Conservation (phyloP, 2,888 invertebrate species). For the Abrostola triplasia region DNA sequence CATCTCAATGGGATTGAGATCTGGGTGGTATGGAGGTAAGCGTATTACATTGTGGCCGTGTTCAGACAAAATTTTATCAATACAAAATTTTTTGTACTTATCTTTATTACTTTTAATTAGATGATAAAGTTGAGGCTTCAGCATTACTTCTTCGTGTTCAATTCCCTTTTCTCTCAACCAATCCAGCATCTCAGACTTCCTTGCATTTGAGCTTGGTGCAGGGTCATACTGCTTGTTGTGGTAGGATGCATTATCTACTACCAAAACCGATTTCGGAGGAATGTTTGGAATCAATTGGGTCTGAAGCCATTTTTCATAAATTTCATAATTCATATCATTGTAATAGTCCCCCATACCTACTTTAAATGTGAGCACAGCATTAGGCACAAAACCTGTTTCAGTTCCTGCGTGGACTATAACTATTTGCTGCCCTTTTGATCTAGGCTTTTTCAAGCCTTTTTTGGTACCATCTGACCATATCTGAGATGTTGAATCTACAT, state of each 20-base stretch:
- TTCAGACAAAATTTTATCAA: too few species aligned
- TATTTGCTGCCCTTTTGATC: slow-evolving; percentile 1
- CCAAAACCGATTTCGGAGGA: too few species aligned
- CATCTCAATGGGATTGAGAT: too few species aligned
- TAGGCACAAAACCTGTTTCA: not conserved
- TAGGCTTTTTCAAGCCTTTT: not conserved
- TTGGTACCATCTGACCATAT: not conserved
- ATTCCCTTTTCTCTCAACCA: slow-evolving; percentile 15
- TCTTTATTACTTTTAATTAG: slow-evolving; percentile 40
- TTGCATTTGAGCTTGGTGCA: slow-evolving; percentile 17
- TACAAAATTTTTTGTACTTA: too few species aligned
- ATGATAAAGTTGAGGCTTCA: slow-evolving; percentile 21
- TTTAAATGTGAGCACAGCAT: slow-evolving; percentile 47
- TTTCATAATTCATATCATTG: too few species aligned
- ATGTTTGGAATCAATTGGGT: too few species aligned
- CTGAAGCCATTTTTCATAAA: too few species aligned
- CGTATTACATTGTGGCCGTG: too few species aligned
- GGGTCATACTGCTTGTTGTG: slow-evolving; percentile 16
- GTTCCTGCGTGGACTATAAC: not conserved
- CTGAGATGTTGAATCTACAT: slow-evolving; percentile 38
- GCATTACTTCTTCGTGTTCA: not conserved
- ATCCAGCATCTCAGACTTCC: slow-evolving; percentile 15
- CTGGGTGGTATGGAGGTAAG: too few species aligned
- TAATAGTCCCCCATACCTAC: slow-evolving; percentile 47
- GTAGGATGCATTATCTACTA: too few species aligned